These are phyloP conservation scores for Heliconius congener DNA, from an alignment of 1,140 invertebrate genomes.

Conservation along the genomic window DNA sequence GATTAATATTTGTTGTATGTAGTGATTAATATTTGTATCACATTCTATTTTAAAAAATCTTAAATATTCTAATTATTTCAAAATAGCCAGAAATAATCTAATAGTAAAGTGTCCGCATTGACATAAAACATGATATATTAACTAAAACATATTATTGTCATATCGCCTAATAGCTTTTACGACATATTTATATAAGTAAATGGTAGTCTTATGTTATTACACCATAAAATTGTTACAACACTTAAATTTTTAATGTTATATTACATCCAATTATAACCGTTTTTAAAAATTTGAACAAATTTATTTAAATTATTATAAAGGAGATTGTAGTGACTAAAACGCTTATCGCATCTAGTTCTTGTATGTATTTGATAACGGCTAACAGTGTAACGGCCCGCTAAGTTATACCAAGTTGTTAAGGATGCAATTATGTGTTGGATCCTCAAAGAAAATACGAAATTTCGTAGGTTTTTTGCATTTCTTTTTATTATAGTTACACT, in stretches of 20 bases:
- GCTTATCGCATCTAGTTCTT: slow-evolving; percentile 25
- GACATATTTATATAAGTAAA: neutral
- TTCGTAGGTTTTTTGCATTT: neutral
- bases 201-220: neutral
- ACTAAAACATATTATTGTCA: neutral
- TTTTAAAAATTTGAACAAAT: neutral
- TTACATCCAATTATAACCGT: neutral
- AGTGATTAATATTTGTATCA: too few relatives aligned
- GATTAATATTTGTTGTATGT: too few relatives aligned
- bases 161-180: neutral
- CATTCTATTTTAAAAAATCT: too few relatives aligned
- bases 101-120: too few relatives aligned
- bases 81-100: too few relatives aligned
- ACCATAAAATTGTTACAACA: neutral
- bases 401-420: slow-evolving; percentile 39
- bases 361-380: slow-evolving; percentile 21
- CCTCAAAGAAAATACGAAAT: slow-evolving; percentile 15
- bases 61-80: too few relatives aligned
- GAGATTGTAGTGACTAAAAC: neutral
- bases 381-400: slow-evolving; percentile 41
- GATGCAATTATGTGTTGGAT: slow-evolving; percentile 42
- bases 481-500: neutral
- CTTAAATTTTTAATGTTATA: neutral
- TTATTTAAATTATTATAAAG: neutral
- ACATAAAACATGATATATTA: too few relatives aligned